Evolutionary conservation across 1,140 invertebrate genomes (phyloP), one percentile per base, ranked within the genome.

Genomic region (Pogonus chalceus): DNA sequence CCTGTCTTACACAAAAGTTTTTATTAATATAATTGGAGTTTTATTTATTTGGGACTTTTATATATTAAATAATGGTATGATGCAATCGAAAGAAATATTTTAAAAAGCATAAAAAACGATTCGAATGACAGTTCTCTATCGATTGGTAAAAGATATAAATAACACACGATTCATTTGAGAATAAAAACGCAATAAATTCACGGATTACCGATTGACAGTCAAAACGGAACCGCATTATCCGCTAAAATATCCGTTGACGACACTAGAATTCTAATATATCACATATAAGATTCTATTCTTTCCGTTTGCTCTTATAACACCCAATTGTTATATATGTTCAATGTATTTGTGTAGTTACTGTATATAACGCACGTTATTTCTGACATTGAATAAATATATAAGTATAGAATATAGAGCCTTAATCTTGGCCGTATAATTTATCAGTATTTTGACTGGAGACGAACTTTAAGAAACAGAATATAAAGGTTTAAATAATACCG

Each of bases 141-240:
- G 37, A 43, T 43, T 43, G 9, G 18, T n/a, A 18, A 3, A 4
- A 18, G 9, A 43, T 10, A 43, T 43, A 43, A 43, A 43, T 43
- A 16, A 43, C 18, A 18, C 18, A 18, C 37, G 18, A 43, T 43
- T 18, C 18, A 43, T 43, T 18, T 12, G 7, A 43, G 37, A 43
- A 63, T 63, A 63, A 63, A 63, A 63, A 57, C 52, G 55, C 57
- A 51, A 61, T 63, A 63, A 63, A 63, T 63, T 62, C 55, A 56
- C 35, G 58, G 62, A 58, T 63, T 63, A 63, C 62, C 60, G 60
- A 63, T 63, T 60, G 62, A 60, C 56, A 58, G 59, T 51, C 56
- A 57, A 56, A 58, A 60, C 61, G 60, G 60, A 59, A 61, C 58
- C 56, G 55, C 48, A 59, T 61, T 53, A 61, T 61, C 60, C 60